Evolutionary conservation across 1,140 invertebrate genomes (phyloP).

Genomic region (Xylocopa sonorina): DNA sequence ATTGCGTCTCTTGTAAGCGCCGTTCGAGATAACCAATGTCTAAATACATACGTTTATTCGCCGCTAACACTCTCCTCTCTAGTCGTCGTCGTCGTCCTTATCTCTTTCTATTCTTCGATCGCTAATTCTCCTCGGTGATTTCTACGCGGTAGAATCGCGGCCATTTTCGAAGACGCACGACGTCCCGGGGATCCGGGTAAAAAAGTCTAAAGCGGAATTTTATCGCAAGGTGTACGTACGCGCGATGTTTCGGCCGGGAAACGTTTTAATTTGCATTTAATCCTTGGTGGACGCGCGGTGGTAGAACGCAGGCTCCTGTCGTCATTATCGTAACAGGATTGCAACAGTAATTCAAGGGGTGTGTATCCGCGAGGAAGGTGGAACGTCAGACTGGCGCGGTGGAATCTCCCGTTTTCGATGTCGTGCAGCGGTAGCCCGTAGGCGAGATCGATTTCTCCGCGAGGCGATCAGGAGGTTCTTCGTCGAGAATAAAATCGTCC

Average conservation of each 20-base stretch:
- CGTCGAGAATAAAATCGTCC: constrained; percentile 33
- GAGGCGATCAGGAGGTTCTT: constrained; percentile 25
- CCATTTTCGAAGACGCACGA: not conserved
- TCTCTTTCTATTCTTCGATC: no score
- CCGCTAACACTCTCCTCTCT: no score
- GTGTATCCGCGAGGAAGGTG: constrained; percentile 42
- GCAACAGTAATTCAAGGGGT: constrained; percentile 44
- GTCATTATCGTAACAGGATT: constrained; percentile 52
- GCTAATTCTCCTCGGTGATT: no score
- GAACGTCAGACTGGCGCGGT: not conserved
- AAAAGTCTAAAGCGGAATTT: constrained; percentile 18
- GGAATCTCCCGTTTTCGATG: constrained; percentile 42
- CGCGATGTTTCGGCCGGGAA: not conserved
- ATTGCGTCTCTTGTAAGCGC: constrained; percentile 49
- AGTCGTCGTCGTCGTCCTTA: no score
- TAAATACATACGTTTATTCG: no score
- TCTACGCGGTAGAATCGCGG: no score
- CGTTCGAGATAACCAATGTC: no score
- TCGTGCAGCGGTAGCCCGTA: constrained; percentile 48
- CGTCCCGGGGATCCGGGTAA: no score
- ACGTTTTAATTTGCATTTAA: constrained; percentile 55
- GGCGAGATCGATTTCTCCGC: constrained; percentile 62
- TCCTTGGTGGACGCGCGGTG: constrained; percentile 7
- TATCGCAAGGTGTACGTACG: constrained; percentile 11
- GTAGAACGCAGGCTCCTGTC: constrained; percentile 34